Base-by-base conservation (phyloP, 2,113 vertebrate genomes). In the Amazona vittata region DNA sequence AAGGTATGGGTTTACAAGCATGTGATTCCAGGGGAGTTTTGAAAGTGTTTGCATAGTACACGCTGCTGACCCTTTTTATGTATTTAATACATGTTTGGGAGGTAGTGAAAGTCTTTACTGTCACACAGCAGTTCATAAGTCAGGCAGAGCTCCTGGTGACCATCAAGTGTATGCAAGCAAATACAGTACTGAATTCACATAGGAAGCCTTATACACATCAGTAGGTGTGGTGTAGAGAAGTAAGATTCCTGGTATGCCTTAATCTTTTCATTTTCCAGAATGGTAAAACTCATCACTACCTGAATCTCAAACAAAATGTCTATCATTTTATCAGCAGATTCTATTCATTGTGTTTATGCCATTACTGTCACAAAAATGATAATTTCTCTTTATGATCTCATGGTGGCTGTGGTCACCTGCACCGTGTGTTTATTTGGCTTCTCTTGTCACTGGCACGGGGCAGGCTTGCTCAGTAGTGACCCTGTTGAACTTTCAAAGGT, bases 381-480 rank as follows among this genome's bases (percentile, higher is more conserved):
- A 43, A 25, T 44, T 10, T 68, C 46, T 93, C n/a, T 47, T 47
- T 37, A 11, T 43, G 28, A 25, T 15, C 75, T 85, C 11, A 3
- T 41, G 10, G n/a, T 82, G 62, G 28, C 37, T 84, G 29, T 25
- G 64, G 39, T 85, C 65, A 55, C 37, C 77, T 60, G 33, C 21
- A 44, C 35, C 28, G 17, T 68, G 77, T 76, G 52, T 79, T 93
- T 84, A 31, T 93, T 96, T 91, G 91, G 8, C 59, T 88, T 91
- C 59, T 95, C 9, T 68, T 86, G 46, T 43, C 50, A 21, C 41
- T 88, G 49, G 28, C 46, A 47, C 12, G 11, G 53, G 57, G 7
- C n/a, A 91, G 78, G 65, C 63, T 43, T 90, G 52, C 59, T 89
- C 52, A 65, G 70, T 46, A 76, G 41, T 87, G 74, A 91, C 53